Base-by-base conservation (phyloP, 2,797 vertebrate genomes). In the Miichthys miiuy region DNA sequence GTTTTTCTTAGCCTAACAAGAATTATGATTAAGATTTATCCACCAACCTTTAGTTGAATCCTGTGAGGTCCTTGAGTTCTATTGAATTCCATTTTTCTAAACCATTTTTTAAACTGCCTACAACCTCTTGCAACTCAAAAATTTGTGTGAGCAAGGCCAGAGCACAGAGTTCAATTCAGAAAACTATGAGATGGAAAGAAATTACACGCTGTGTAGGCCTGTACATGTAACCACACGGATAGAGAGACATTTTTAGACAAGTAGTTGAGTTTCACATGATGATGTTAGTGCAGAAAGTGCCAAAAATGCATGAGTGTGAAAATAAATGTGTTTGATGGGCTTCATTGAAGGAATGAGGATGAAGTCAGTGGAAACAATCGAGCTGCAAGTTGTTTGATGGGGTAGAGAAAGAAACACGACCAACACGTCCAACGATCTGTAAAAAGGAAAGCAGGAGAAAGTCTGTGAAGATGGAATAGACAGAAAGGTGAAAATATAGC, bases 321-420 rank as follows among this genome's bases (percentile, higher is more conserved):
- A 62, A 60, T 44, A 72, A 83, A 81, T 65, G 71, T 42, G 44
- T 20, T 81, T 25, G 30, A 9, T 65, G 62, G 73, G 72, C 65
- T 80, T 72, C 34, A 20, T 30, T 72, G 80, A 84, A 69, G 68
- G 58, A 68, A 77, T 51, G 76, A 68, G 50, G 68, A 71, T 79
- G 87, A 88, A 91, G 69, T 87, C 75, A 79, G 64, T 64, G 84
- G 81, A 90, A 87, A 79, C 66, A 67, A 86, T 11, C 30, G 64
- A 69, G 34, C 23, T 23, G 74, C 30, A 42, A 68, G 71, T 74
- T 73, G 86, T 81, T 81, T 69, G 66, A 84, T 14, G 56, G 47
- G 44, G 66, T 77, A 52, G 23, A 17, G 57, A 46, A 69, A 78
- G 50, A 66, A 75, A 71, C n/a, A 71, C n/a, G 5, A 62, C 18